Conservation (phyloP, 2,797 vertebrate species). For the Sebastes taczanowskii region DNA sequence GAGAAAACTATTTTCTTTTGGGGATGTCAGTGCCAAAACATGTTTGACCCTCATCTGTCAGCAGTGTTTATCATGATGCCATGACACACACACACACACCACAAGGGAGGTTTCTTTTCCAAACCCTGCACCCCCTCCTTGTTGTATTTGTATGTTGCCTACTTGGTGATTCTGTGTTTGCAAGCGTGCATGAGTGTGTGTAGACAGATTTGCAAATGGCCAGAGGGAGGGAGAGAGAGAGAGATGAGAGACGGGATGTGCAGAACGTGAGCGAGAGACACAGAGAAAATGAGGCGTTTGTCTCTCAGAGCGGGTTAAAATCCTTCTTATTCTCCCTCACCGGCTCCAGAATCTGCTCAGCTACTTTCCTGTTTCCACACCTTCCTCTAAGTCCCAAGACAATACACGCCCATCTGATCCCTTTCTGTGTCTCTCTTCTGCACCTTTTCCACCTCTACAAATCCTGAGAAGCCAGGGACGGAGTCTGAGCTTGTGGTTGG, state of each 20-base stretch:
- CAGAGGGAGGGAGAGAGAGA: constrained; percentile 8
- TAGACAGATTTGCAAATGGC: constrained; percentile 23
- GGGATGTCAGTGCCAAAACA: constrained; percentile 38
- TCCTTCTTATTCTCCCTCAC: constrained; percentile 1
- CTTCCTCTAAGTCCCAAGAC: constrained; percentile 10
- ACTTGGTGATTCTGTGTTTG: constrained; percentile 1
- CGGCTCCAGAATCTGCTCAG: constrained; percentile 32
- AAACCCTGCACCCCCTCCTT: constrained; percentile 2
- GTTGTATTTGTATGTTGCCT: constrained; percentile 17
- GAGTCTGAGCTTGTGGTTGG: neutral
- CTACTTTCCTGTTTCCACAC: constrained; percentile 12
- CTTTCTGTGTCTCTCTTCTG: neutral
- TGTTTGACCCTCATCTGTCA: constrained; percentile 72
- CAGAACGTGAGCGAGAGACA: constrained; percentile 4
- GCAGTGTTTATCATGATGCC: constrained; percentile 51
- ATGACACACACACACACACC: constrained; percentile 15
- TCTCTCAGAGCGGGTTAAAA: neutral
- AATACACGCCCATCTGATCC: constrained; percentile 7
- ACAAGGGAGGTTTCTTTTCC: constrained; percentile 15
- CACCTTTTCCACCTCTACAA: neutral
- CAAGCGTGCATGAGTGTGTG: neutral
- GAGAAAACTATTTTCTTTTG: neutral
- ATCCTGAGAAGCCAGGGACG: neutral
- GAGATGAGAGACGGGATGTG: constrained; percentile 6
- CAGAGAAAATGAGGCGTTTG: neutral